phyloP scores from a whole-genome alignment of 2,113 vertebrate genomes.

The Bujurquina vittata region DNA sequence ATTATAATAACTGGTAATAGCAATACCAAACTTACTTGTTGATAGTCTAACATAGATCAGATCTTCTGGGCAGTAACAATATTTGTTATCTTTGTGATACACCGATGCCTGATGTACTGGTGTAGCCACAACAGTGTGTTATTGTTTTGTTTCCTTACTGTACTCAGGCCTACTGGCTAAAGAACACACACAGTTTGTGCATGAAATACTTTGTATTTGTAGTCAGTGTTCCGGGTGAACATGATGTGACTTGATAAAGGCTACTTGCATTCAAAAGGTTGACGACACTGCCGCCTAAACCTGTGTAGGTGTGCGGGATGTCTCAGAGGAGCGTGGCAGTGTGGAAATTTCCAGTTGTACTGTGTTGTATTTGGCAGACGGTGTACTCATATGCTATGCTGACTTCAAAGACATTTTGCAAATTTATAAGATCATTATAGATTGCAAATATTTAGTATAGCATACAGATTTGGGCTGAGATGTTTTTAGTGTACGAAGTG shows the following conservation, averaged over 20 bases:
- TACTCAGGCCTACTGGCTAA: neutral
- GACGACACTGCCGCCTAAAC: neutral
- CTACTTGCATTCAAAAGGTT: neutral
- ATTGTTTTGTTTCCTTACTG: neutral
- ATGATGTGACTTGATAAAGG: neutral
- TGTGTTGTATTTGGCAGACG: neutral
- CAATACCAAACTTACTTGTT: neutral
- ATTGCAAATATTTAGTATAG: neutral
- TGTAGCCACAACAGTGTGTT: neutral
- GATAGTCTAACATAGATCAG: no score
- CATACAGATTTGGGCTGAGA: neutral
- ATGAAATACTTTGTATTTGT: neutral
- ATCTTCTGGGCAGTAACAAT: no score
- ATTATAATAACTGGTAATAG: neutral
- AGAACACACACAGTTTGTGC: neutral
- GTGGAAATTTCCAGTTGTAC: constrained; percentile 15
- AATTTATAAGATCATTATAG: neutral
- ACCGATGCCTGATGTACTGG: neutral
- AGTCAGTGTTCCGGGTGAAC: neutral
- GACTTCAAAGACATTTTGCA: neutral
- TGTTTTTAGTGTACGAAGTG: constrained; percentile 18
- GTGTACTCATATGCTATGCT: neutral
- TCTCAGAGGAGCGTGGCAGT: neutral
- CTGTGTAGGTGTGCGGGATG: neutral
- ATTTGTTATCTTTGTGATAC: neutral